phyloP scores from a whole-genome alignment of 1,140 invertebrate genomes.

The Uloborus diversus region DNA sequence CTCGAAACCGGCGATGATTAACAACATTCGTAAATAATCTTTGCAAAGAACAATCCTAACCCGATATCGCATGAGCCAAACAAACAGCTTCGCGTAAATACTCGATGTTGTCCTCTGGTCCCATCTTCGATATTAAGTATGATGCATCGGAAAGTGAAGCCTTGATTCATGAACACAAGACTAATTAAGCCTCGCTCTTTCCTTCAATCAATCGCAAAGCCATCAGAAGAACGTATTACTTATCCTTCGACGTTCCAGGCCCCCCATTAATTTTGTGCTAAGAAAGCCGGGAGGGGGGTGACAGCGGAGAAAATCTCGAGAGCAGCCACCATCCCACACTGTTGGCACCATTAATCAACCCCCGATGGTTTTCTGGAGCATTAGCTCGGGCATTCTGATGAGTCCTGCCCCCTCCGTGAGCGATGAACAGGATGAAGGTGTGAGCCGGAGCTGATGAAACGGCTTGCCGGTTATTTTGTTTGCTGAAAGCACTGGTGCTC shows the following conservation, averaged over 20 bases:
- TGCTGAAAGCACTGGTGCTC: constrained; percentile 33
- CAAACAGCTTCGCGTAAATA: no score
- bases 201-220: constrained; percentile 7
- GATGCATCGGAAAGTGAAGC: no score
- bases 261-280: constrained; percentile 4
- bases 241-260: neutral
- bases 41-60: no score
- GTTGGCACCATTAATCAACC: constrained; percentile 8
- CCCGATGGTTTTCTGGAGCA: neutral
- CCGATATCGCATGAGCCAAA: no score
- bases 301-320: neutral
- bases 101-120: no score
- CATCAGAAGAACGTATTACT: constrained; percentile 1
- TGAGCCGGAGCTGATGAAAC: constrained; percentile 29
- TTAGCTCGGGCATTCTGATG: neutral
- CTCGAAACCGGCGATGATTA: no score
- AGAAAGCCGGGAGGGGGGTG: neutral
- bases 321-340: neutral
- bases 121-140: no score
- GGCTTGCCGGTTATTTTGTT: constrained; percentile 31
- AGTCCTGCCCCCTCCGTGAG: neutral
- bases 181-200: no score
- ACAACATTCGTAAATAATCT: no score
- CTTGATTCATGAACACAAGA: no score
- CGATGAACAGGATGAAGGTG: constrained; percentile 37